phyloP scores from a whole-genome alignment of 2,113 vertebrate species.

The Laticauda laticaudata region DNA sequence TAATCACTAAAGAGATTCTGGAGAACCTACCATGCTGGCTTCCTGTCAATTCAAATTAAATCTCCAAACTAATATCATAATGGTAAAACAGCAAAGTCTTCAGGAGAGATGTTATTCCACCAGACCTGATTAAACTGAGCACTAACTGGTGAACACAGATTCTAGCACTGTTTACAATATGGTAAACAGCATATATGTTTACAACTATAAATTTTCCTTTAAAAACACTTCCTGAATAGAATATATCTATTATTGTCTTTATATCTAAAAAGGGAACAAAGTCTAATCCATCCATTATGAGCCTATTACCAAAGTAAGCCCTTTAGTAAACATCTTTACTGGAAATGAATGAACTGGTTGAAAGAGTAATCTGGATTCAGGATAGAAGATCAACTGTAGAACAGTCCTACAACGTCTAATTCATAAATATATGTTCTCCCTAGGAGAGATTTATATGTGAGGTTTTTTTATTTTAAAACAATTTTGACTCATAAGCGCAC shows the following conservation, averaged over 20 bases:
- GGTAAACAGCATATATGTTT: neutral
- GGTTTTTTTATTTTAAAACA: neutral
- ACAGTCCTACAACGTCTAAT: neutral
- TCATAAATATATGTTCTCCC: neutral
- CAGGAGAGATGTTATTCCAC: neutral
- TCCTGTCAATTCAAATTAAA: neutral
- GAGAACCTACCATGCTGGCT: neutral
- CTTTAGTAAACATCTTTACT: neutral
- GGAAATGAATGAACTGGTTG: neutral
- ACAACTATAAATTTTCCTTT: neutral
- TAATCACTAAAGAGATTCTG: neutral
- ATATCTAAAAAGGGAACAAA: neutral
- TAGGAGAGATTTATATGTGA: neutral
- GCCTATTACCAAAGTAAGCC: neutral
- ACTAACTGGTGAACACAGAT: neutral
- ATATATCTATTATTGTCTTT: neutral
- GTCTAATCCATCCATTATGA: neutral
- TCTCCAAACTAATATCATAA: neutral
- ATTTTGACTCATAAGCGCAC: neutral
- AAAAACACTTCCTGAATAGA: neutral
- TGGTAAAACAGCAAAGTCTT: neutral
- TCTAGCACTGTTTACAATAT: neutral
- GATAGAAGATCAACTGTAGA: neutral
- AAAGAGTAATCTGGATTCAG: neutral
- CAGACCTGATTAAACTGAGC: neutral